Evolutionary conservation across 2,797 vertebrate genomes (phyloP), one percentile per base, ranked within the genome.

Genomic region (Sebastolobus altivelis): DNA sequence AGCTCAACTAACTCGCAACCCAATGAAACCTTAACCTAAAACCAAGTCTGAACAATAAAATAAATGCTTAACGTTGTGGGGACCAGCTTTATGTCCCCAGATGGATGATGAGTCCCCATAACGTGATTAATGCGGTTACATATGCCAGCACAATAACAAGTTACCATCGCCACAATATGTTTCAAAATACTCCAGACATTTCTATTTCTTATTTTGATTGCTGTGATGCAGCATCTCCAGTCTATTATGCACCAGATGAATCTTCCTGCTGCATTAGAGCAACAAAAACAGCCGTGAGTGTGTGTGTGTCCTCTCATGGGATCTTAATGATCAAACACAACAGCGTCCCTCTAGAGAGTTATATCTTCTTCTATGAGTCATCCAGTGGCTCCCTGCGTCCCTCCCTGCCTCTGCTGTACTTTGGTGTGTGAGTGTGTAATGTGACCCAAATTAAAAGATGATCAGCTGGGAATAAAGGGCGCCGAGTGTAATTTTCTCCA

Each of bases 271-370:
- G 66, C 74, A 81, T 74, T 67, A 76, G 1, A 74, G 63, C 59
- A 40, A 74, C 43, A 75, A 33, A 85, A 83, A 74, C 80, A 84
- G 40, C 43, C 6, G 9, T 59, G 38, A 81, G 55, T 67, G 52
- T 72, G 27, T 75, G 29, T 75, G 29, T 20, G 52, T 54, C 10
- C 18, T 85, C 88, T 85, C 77, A 11, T 27, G 88, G 63, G 91
- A 85, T 65, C 13, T 56, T 25, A 54, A 81, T 78, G 81, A 92
- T 91, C 82, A 90, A 93, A 93, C 88, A 92, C 68, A 89, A 75
- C 82, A 76, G 75, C 2, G 4, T 38, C 86, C 79, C 89, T 87
- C 86, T 8, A 9, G 88, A 88, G 90, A 83, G 77, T 83, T 81
- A 29, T 82, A 29, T 82, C 40, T 67, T 72, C 60, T 73, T 85